Evolutionary conservation across 1,140 invertebrate species (phyloP).

Genomic region (Drosophila ambigua): DNA sequence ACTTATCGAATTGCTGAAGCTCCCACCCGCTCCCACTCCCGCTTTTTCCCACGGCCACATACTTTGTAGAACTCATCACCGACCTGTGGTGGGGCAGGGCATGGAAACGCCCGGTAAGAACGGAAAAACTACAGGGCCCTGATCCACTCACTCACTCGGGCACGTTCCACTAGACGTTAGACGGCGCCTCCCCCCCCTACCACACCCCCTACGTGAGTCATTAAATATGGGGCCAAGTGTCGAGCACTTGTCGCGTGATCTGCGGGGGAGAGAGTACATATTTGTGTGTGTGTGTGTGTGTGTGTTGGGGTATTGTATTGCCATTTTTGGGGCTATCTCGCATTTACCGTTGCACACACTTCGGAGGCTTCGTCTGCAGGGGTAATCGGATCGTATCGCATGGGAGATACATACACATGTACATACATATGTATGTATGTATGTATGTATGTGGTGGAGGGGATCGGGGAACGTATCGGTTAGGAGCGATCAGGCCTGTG

Average conservation of each 20-base stretch:
- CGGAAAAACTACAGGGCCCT: constrained; percentile 3
- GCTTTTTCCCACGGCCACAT: too few species aligned
- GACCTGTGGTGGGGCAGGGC: too few species aligned
- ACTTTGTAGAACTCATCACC: too few species aligned
- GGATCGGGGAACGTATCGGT: background rate
- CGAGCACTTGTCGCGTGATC: constrained; percentile 31
- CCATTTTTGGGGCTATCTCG: constrained; percentile 10
- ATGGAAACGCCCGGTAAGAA: too few species aligned
- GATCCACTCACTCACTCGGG: constrained; percentile 16
- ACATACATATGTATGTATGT: too few species aligned
- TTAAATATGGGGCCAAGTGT: constrained; percentile 21
- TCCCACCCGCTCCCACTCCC: too few species aligned
- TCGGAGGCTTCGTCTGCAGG: constrained; percentile 9
- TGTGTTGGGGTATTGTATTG: constrained; percentile 21
- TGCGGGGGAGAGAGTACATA: background rate
- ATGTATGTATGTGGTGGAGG: background rate
- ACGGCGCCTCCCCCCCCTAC: background rate
- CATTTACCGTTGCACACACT: constrained; percentile 44
- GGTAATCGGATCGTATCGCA: constrained; percentile 22
- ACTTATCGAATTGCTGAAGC: too few species aligned
- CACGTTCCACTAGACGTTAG: constrained; percentile 31
- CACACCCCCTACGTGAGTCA: constrained; percentile 24
- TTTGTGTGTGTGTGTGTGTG: constrained; percentile 1
- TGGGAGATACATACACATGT: too few species aligned
- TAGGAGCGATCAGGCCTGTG: constrained; percentile 24